Conservation (phyloP, 2,113 vertebrate genomes). For the Ageneiosus marmoratus region DNA sequence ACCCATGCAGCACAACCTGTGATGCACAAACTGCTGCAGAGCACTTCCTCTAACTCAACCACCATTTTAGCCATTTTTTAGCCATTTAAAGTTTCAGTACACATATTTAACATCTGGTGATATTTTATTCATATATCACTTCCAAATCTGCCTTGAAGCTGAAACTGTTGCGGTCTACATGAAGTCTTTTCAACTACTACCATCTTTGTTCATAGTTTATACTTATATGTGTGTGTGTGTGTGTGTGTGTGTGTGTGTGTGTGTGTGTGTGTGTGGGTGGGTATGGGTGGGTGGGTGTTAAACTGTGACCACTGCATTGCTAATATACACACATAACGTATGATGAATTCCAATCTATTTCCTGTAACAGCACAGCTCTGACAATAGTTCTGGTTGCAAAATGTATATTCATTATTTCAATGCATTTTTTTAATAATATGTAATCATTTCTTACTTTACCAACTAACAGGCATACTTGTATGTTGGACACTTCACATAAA, state of each 20-base stretch:
- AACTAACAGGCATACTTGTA: too few species aligned
- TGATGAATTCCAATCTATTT: too few species aligned
- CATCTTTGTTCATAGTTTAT: slow-evolving; percentile 13
- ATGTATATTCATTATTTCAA: too few species aligned
- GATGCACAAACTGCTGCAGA: not conserved
- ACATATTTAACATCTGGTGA: not conserved
- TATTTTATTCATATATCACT: not conserved
- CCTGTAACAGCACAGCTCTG: too few species aligned
- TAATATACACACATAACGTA: too few species aligned
- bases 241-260: slow-evolving; percentile 7
- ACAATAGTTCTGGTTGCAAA: too few species aligned
- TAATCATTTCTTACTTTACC: too few species aligned
- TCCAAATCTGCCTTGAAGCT: not conserved
- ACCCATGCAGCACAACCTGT: not conserved
- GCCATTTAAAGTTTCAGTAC: not conserved
- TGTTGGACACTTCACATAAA: too few species aligned
- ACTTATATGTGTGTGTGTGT: not conserved
- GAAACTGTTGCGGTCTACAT: slow-evolving; percentile 1
- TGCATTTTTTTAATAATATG: too few species aligned
- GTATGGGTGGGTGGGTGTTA: too few species aligned
- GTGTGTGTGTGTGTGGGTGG: not conserved
- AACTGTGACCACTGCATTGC: too few species aligned
- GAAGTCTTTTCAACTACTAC: not conserved
- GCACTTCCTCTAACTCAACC: not conserved
- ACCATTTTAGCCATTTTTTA: not conserved